Base-by-base conservation (phyloP, 2,888 invertebrate genomes). In the Galerucella pusilla region DNA sequence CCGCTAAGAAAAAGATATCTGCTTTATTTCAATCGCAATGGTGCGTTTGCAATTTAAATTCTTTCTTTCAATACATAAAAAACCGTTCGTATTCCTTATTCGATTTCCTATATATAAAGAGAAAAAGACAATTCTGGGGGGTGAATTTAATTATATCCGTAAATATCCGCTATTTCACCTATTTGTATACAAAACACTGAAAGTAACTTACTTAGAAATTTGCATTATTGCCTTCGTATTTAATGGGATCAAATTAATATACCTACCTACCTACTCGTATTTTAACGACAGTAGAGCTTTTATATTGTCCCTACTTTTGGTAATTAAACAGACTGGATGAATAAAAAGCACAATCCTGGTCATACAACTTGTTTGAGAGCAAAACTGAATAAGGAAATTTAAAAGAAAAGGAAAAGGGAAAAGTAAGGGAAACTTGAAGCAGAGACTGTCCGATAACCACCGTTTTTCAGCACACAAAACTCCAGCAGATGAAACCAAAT, bases 21-120 rank as follows among this genome's bases (percentile, higher is more conserved):
- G 83, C 82, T 84, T 81, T 83, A 84, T 83, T 84, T 84, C 81
- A 83, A 46, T 81, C 82, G 79, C 81, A 82, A 81, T 81, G 82
- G 81, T 78, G 75, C 54, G 83, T 85, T 83, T 83, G 84, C 84
- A 85, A 85, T 85, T 85, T 84, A 85, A 80, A 81, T 80, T 75
- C 71, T 52, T 75, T 75, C 74, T 72, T 75, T 76, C 73, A 77
- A 77, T 78, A 75, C 75, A 73, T 75, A 75, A 74, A 74, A 77
- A 78, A 78, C 77, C 78, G 75, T 71, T 64, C 69, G 75, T 72
- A 69, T 75, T 80, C 78, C 80, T 76, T 74, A 74, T 78, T 78
- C 76, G 74, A 77, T 81, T 80, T 77, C 76, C 76, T 78, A 77
- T 76, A 63, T 78, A 77, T 80, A 80, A 78, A 80, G 80, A 78